Percentiles rank a stretch among this genome's conserved stretches.
phyloP scores from a whole-genome alignment of 2,888 invertebrate species.

The Atethmia centrago region DNA sequence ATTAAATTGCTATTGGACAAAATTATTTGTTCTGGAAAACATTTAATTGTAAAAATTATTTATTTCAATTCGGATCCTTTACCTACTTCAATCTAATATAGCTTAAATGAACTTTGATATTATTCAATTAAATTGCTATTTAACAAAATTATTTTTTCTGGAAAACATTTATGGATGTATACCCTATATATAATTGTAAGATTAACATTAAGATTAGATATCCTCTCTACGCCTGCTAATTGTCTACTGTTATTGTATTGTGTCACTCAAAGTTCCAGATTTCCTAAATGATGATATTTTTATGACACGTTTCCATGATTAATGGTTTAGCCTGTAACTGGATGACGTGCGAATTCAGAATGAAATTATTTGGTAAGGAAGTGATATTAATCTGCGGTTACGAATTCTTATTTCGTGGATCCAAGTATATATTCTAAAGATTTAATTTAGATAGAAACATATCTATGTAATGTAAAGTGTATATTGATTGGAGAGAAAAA shows the following conservation, averaged over 20 bases:
- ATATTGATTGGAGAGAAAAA: conserved; percentile 12
- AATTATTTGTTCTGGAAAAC: conserved; percentile 52
- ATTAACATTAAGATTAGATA: conserved; percentile 54
- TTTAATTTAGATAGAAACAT: conserved; percentile 47
- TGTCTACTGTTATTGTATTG: conserved; percentile 56
- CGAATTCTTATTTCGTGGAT: conserved; percentile 30
- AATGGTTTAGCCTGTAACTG: conserved; percentile 14
- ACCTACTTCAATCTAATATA: conserved; percentile 43
- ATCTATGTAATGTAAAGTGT: conserved; percentile 38
- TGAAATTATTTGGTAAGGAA: conserved; percentile 45
- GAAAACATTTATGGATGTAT: conserved; percentile 57
- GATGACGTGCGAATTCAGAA: conserved; percentile 26
- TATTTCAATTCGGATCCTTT: conserved; percentile 33
- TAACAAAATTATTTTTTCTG: conserved; percentile 52
- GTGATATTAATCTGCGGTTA: conserved; percentile 51
- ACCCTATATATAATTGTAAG: conserved; percentile 55
- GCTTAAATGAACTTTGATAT: conserved; percentile 51
- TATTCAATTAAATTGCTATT: conserved; percentile 51
- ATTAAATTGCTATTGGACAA: conserved; percentile 48
- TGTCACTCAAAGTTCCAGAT: conserved; percentile 45
- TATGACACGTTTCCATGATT: conserved; percentile 48
- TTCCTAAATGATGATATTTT: conserved; percentile 47
- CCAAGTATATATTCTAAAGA: conserved; percentile 47
- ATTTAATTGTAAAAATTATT: conserved; percentile 33
- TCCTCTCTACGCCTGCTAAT: conserved; percentile 47